Conservation (phyloP, 2,888 invertebrate species). For the Rotaria macrura region DNA sequence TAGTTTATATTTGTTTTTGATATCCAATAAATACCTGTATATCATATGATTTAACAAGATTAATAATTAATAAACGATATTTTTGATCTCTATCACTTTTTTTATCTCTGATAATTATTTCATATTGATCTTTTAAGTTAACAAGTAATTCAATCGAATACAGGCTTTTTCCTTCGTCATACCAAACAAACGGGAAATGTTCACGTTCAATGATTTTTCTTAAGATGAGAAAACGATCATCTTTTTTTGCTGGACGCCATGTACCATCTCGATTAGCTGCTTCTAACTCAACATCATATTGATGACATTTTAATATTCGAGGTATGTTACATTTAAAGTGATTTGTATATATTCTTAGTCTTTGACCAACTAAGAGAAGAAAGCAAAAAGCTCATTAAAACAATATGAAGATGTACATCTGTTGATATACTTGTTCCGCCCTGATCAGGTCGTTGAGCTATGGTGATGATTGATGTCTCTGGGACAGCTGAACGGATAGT, state of each 20-base stretch:
- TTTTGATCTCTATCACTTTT: neutral
- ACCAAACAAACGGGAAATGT: neutral
- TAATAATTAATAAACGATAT: neutral
- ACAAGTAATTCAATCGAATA: neutral
- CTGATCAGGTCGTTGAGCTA: neutral
- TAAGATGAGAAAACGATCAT: neutral
- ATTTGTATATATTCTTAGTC: neutral
- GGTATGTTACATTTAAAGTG: constrained; percentile 5
- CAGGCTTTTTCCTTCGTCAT: neutral
- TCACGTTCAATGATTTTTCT: constrained; percentile 14
- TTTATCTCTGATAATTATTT: neutral
- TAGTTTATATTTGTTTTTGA: neutral
- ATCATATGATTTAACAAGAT: constrained; percentile 10
- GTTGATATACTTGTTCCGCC: neutral
- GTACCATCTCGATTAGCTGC: constrained; percentile 6
- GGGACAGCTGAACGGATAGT: neutral
- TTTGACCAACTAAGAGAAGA: neutral
- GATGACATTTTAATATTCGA: neutral
- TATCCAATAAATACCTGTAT: neutral
- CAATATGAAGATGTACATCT: neutral
- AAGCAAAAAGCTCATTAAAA: neutral
- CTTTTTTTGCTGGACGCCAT: neutral
- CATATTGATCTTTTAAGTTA: neutral
- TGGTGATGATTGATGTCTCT: neutral
- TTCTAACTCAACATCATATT: constrained; percentile 18